Evolutionary conservation across 2,888 invertebrate genomes (phyloP).

Genomic region (Drepana falcataria): DNA sequence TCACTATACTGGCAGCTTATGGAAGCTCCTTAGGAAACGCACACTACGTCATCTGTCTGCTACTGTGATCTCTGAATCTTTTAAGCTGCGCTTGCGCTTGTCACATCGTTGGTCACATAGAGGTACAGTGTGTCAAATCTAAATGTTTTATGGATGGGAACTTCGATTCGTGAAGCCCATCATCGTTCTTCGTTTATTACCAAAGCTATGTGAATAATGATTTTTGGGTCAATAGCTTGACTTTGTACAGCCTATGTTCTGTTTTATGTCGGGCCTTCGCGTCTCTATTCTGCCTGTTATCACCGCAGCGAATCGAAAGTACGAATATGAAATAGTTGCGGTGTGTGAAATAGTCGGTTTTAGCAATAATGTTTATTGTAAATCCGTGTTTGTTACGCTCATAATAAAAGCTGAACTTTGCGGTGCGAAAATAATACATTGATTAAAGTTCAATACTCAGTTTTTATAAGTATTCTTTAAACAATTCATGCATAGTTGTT

Average conservation of each 20-base stretch:
- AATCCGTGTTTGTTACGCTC: neutral
- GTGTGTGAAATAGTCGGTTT: slow-evolving; percentile 14
- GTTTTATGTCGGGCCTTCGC: slow-evolving; percentile 35
- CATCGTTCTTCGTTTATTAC: slow-evolving; percentile 64
- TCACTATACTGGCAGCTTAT: too few relatives aligned
- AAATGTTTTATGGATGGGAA: slow-evolving; percentile 66
- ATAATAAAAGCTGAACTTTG: neutral
- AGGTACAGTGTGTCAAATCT: slow-evolving; percentile 34
- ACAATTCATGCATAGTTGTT: too few relatives aligned
- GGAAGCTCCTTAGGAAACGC: too few relatives aligned
- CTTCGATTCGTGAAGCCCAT: slow-evolving; percentile 68
- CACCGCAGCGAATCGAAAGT: slow-evolving; percentile 37
- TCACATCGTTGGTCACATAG: slow-evolving; percentile 15
- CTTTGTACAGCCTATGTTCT: slow-evolving; percentile 44
- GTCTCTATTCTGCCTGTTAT: slow-evolving; percentile 42
- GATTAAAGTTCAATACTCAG: too few relatives aligned
- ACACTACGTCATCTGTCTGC: too few relatives aligned
- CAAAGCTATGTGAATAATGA: slow-evolving; percentile 67
- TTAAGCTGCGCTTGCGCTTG: too few relatives aligned
- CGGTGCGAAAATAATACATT: neutral
- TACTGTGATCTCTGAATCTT: too few relatives aligned
- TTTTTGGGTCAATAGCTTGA: slow-evolving; percentile 72
- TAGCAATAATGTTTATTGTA: neutral
- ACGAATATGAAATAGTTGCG: slow-evolving; percentile 28
- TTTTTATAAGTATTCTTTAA: too few relatives aligned